Evolutionary conservation across 2,113 vertebrate genomes (phyloP).

Genomic region (Campylorhamphus procurvoides): DNA sequence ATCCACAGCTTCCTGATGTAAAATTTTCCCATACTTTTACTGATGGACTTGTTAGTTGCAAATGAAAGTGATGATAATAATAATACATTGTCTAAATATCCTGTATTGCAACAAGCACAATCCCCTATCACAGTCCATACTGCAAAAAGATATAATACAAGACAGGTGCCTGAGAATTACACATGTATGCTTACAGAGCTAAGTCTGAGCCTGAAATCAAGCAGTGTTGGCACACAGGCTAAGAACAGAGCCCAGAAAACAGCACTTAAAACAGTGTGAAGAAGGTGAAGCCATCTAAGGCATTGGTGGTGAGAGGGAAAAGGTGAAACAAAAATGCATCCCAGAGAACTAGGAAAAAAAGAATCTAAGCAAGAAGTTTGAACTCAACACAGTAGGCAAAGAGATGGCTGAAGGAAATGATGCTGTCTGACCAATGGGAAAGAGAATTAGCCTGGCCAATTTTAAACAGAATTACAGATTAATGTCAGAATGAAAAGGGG

Average conservation of each 20-base stretch:
- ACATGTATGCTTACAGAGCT: not conserved
- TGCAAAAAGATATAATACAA: not conserved
- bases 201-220: not conserved
- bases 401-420: not conserved
- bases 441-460: not conserved
- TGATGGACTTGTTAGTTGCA: not conserved
- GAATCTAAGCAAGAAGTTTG: not conserved
- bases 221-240: not conserved
- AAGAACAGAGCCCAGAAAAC: not conserved
- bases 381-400: fast-evolving
- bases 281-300: not conserved
- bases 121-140: not conserved
- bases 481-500: not conserved
- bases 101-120: not conserved
- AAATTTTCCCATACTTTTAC: not conserved
- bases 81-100: not conserved
- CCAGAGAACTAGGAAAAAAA: not conserved
- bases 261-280: not conserved
- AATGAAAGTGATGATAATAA: not conserved
- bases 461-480: not conserved
- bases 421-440: not conserved
- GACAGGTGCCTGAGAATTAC: not conserved
- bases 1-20: not conserved
- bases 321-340: not conserved
- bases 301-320: not conserved